Evolutionary conservation across 2,888 invertebrate genomes (phyloP), one percentile per base, ranked within the genome.

Genomic region (Amorpha juglandis): DNA sequence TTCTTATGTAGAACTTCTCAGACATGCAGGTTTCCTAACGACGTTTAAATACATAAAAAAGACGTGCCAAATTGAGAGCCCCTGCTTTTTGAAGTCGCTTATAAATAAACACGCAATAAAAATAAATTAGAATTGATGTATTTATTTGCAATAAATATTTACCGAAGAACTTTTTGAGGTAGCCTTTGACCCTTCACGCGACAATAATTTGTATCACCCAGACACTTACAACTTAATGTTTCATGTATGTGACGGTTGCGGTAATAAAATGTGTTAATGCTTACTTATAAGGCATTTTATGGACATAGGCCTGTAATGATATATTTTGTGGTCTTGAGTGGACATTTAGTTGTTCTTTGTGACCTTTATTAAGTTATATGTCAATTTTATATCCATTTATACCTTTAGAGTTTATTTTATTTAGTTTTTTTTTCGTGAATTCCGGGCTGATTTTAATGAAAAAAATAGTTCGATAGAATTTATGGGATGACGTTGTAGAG

Each of bases 161-260:
- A 50, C 8, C 11, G 52, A 9, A 52, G 27, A 14, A 52, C 12
- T 16, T 38, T 19, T 16, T 21, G 35, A 53, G 21, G 35, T 6
- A n/a, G 16, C 19, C 19, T 58, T 58, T 58, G 58, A 42, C 19
- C 16, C 11, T 58, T 58, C 58, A 42, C 12, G 12, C 19, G 42
- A 19, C 42, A 58, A 58, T 58, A 42, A 58, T 58, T 58, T 42
- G 58, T 58, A 19, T 58, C 58, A 58, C 42, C 58, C 12, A 42
- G 38, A 19, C 0, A n/a, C 19, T 58, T 58, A 58, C 12, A 19
- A 19, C 11, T 58, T 58, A 42, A 42, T 58, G 42, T 58, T 58
- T 42, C 38, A 38, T 55, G 55, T 55, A 55, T 38, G n/a, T 38
- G 55, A 58, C 42, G 12, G 11, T 21, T 12, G 6, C 19, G 38